Evolutionary conservation across 2,113 vertebrate genomes (phyloP).

Genomic region (Eonycteris spelaea): DNA sequence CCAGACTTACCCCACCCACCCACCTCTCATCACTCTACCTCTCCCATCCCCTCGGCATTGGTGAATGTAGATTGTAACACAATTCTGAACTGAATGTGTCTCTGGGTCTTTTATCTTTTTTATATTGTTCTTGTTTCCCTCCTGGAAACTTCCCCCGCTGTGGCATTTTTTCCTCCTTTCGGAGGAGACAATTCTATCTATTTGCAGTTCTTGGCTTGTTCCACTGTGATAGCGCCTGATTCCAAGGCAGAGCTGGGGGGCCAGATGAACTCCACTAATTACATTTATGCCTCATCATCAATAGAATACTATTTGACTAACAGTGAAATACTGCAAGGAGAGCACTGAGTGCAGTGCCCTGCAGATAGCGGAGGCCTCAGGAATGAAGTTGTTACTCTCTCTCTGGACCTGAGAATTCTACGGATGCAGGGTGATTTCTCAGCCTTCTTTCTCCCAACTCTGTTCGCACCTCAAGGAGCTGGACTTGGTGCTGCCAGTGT

Average conservation of each 20-base stretch:
- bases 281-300: neutral
- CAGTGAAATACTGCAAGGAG: neutral
- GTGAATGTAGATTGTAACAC: neutral
- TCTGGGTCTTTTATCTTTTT: neutral
- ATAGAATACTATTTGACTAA: neutral
- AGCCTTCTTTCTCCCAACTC: neutral
- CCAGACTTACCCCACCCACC: neutral
- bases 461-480: neutral
- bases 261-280: neutral
- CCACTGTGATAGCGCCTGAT: neutral
- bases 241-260: neutral
- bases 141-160: neutral
- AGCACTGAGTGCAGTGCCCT: neutral
- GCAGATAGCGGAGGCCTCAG: neutral
- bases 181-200: neutral
- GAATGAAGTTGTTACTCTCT: neutral
- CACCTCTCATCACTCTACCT: neutral
- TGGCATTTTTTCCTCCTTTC: neutral
- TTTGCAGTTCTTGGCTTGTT: neutral
- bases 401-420: neutral
- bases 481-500: neutral
- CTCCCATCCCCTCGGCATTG: neutral
- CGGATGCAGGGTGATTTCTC: neutral
- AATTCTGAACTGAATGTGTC: neutral
- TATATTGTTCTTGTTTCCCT: constrained; percentile 13